These are phyloP conservation scores for Drosophila diplacantha DNA, from an alignment of 2,888 invertebrate species.

Conservation along the genomic window DNA sequence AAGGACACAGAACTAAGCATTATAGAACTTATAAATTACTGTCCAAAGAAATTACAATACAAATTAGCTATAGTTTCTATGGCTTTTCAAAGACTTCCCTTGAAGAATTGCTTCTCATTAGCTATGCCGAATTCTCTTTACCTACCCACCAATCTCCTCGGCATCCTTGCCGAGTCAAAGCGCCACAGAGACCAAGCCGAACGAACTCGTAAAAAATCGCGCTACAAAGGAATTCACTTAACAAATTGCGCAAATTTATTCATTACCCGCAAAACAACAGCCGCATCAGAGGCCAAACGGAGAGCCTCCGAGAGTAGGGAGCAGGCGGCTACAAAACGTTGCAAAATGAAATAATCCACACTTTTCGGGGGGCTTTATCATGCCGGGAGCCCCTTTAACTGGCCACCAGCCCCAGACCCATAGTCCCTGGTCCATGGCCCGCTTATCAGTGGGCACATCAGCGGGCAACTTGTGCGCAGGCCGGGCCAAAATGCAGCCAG, in stretches of 20 bases:
- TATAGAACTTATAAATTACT: background rate
- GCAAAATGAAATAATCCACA: slow-evolving; percentile 73
- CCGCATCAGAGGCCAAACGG: slow-evolving; percentile 7
- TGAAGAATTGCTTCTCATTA: slow-evolving; percentile 25
- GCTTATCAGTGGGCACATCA: slow-evolving; percentile 69
- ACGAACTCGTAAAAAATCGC: slow-evolving; percentile 69
- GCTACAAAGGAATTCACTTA: slow-evolving; percentile 74
- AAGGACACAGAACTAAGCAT: background rate
- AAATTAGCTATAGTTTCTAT: background rate
- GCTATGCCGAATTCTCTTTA: slow-evolving; percentile 26
- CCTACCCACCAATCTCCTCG: background rate
- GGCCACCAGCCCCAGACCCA: slow-evolving; percentile 17
- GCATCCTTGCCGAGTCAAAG: slow-evolving; percentile 37
- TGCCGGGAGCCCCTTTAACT: slow-evolving; percentile 47
- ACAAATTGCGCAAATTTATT: slow-evolving; percentile 75
- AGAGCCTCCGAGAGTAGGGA: background rate
- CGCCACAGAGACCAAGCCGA: slow-evolving; percentile 48
- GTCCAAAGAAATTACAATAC: background rate
- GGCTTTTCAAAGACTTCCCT: background rate
- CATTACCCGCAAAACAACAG: slow-evolving; percentile 68
- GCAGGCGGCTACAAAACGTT: slow-evolving; percentile 63
- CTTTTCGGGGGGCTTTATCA: slow-evolving; percentile 67
- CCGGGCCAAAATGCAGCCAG: slow-evolving; percentile 32
- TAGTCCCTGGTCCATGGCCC: slow-evolving; percentile 18
- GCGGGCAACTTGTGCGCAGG: slow-evolving; percentile 54